A percentile compares a stretch with the other conserved stretches of the same genome.
Evolutionary conservation across 2,113 vertebrate genomes (phyloP).

Genomic region (Semnopithecus entellus): DNA sequence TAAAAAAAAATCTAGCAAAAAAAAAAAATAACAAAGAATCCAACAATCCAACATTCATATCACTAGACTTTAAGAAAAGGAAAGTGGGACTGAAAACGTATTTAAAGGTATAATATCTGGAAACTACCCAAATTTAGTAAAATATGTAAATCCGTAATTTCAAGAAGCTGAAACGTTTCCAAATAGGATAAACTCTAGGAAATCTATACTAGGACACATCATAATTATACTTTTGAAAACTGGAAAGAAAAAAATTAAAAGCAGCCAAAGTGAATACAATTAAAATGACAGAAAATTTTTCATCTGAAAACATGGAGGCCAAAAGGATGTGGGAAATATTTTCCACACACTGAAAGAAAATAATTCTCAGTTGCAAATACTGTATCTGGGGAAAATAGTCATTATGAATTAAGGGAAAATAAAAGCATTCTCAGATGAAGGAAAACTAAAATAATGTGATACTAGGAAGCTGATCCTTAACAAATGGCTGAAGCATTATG

Average conservation of each 20-base stretch:
- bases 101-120: neutral
- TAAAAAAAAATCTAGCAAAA: neutral
- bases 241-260: neutral
- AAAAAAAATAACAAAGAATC: neutral
- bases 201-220: neutral
- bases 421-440: neutral
- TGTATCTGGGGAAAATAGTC: neutral
- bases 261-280: neutral
- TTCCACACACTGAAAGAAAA: neutral
- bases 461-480: neutral
- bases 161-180: neutral
- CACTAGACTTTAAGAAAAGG: neutral
- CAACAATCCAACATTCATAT: neutral
- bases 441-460: neutral
- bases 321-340: neutral
- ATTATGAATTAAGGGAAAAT: neutral
- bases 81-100: neutral
- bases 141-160: neutral
- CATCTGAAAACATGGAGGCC: neutral
- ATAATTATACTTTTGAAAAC: neutral
- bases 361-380: neutral
- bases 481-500: neutral
- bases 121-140: neutral
- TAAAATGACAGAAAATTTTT: neutral
- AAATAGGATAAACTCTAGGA: neutral